phyloP scores from a whole-genome alignment of 2,113 vertebrate species.

The Alligator sinensis region DNA sequence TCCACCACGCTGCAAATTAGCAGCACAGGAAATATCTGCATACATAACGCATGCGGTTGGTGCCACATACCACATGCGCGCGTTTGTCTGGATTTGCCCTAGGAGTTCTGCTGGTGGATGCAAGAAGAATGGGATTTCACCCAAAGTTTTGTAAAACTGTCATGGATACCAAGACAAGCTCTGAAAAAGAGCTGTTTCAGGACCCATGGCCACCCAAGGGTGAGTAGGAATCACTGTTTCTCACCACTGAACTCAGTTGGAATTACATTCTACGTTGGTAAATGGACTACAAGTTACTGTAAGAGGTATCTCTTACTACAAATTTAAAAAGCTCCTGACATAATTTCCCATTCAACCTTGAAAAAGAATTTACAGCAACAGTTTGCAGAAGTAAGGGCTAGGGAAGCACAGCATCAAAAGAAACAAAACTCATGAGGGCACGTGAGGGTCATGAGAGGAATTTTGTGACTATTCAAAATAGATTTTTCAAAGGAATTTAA shows the following conservation, averaged over 20 bases:
- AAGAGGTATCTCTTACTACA: not conserved
- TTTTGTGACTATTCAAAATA: conserved; percentile 51
- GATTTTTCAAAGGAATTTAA: not conserved
- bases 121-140: not conserved
- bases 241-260: not conserved
- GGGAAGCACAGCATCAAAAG: not conserved
- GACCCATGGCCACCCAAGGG: not conserved
- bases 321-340: not conserved
- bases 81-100: not conserved
- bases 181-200: not conserved
- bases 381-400: not conserved
- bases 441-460: conserved; percentile 58
- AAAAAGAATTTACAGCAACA: not conserved
- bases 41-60: too few relatives aligned
- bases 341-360: not conserved
- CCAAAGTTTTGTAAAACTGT: not conserved
- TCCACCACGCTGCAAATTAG: too few relatives aligned
- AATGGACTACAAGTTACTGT: conserved; percentile 24
- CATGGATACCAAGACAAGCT: not conserved
- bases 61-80: too few relatives aligned
- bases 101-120: not conserved
- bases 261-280: not conserved
- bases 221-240: not conserved
- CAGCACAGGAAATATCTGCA: too few relatives aligned
- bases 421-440: conserved; percentile 41